Evolutionary conservation across 2,888 invertebrate genomes (phyloP), one percentile per base, ranked within the genome.

Genomic region (Zootermopsis nevadensis): DNA sequence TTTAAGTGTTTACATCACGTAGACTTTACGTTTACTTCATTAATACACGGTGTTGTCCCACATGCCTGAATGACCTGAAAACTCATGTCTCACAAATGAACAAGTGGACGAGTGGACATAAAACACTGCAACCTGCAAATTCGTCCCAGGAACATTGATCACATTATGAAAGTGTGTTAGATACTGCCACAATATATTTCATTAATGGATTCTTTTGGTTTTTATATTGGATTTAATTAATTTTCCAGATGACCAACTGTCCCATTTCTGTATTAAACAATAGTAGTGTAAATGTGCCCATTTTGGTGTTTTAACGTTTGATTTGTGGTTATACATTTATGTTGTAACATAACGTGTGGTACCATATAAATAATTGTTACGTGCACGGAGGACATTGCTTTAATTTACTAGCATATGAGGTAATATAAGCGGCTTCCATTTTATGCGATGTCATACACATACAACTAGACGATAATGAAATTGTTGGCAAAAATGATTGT

Each of bases 201-300:
- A 60, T 60, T 53, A 60, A 60, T 60, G 60, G 60, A 27, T 27
- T n/a, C 27, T 60, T 60, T 60, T 60, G n/a, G n/a, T n/a, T 60
- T 27, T 60, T 27, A 60, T 60, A n/a, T 27, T 27, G 60, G 6
- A 60, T n/a, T 6, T 60, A 60, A 60, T 60, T 60, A 60, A 60
- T 60, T 60, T 60, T 27, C 27, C 60, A 60, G 60, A 60, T 60
- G 60, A 60, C 60, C 60, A 60, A 27, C 60, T 60, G 27, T 15
- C 60, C n/a, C n/a, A 27, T 27, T n/a, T 60, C 27, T 27, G 27
- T 27, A 60, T 60, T 60, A 60, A 60, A 60, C 27, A 60, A 27
- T 60, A 27, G n/a, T 19, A 60, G 4, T 60, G n/a, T 27, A 60
- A 60, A 60, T n/a, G 60, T 60, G 27, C 27, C 8, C 60, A 60